Conservation (phyloP, 1,140 invertebrate genomes). For the Cyclina sinensis region DNA sequence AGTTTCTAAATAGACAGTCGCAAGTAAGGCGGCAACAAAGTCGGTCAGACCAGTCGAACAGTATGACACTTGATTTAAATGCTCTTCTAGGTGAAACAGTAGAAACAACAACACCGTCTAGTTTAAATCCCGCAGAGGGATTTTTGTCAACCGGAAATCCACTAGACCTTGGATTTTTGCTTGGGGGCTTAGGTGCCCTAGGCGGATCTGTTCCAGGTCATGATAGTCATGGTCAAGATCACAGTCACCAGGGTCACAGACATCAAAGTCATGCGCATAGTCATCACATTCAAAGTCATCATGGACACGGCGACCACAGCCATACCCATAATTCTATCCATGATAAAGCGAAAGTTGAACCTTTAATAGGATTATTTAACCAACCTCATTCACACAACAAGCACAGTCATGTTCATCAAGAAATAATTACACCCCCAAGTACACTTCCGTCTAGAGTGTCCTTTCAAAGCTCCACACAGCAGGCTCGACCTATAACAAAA, state of each 20-base stretch:
- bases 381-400: background rate
- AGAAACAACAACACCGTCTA: background rate
- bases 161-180: background rate
- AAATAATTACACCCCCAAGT: background rate
- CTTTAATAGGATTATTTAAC: background rate
- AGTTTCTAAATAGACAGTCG: conserved; percentile 24
- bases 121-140: background rate
- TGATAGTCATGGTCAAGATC: background rate
- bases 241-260: background rate
- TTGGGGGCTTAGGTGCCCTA: background rate
- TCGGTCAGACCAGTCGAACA: background rate
- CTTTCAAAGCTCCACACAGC: background rate
- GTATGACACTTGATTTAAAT: background rate
- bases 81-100: background rate
- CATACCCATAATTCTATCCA: background rate
- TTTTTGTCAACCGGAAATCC: background rate
- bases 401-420: background rate
- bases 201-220: background rate
- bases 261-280: background rate
- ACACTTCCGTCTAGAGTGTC: background rate
- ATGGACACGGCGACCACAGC: background rate
- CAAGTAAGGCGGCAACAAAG: background rate
- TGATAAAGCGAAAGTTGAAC: background rate
- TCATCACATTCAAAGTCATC: conserved; percentile 1
- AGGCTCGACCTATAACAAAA: conserved; percentile 22